Percentiles rank a stretch among this genome's conserved stretches.
These are phyloP conservation scores for Anarhynchus alexandrinus DNA, from an alignment of 2,113 vertebrate genomes.

Conservation along the genomic window DNA sequence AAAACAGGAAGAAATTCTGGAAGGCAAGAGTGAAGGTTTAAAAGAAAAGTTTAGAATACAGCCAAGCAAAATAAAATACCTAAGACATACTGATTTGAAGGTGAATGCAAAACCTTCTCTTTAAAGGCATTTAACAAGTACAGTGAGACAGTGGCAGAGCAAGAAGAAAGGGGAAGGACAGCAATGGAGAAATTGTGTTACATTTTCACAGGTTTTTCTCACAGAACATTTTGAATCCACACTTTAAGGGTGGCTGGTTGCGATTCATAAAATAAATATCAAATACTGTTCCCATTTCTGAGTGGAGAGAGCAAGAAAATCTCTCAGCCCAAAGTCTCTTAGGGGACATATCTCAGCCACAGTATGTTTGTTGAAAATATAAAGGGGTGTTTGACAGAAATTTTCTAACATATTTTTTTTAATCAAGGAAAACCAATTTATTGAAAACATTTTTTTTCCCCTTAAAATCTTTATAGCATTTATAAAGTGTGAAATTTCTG, in stretches of 20 bases:
- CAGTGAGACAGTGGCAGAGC: neutral
- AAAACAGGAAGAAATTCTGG: conserved; percentile 12
- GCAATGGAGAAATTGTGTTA: neutral
- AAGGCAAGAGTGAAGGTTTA: conserved; percentile 7
- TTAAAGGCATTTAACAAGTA: conserved; percentile 17
- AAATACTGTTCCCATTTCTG: neutral
- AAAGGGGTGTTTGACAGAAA: neutral
- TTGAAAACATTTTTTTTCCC: neutral
- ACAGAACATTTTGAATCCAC: neutral
- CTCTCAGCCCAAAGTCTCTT: neutral
- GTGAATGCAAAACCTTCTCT: neutral
- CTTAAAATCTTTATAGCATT: neutral
- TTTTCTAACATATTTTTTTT: neutral
- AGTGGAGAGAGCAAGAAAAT: neutral
- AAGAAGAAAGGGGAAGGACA: conserved; percentile 6
- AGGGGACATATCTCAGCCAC: neutral
- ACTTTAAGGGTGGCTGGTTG: neutral
- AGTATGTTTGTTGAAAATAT: neutral
- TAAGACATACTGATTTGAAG: neutral
- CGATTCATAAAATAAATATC: neutral
- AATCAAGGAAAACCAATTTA: neutral
- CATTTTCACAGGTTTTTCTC: neutral
- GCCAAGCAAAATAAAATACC: neutral
- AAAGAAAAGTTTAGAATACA: conserved; percentile 25
- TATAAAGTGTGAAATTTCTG: neutral